Conservation (phyloP, 1,140 invertebrate species). For the Zaprionus tsacasi region DNA sequence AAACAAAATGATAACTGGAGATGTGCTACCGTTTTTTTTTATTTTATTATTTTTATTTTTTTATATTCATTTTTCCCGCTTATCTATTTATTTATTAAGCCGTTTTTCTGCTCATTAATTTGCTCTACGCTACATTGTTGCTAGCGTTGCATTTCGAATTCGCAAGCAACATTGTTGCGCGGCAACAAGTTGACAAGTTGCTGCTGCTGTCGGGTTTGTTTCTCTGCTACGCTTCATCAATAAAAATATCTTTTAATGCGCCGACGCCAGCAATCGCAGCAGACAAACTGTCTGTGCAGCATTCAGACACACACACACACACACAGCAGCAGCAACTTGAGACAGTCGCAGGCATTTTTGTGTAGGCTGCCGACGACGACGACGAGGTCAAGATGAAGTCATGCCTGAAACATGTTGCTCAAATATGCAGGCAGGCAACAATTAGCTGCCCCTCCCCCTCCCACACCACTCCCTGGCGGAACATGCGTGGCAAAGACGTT, state of each 20-base stretch:
- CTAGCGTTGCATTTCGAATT: neutral
- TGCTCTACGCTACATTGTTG: neutral
- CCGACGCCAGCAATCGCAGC: conserved; percentile 46
- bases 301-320: conserved; percentile 3
- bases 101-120: neutral
- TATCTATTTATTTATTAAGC: neutral
- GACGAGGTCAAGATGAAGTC: conserved; percentile 79
- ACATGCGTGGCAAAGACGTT: conserved; percentile 49
- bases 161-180: conserved; percentile 53
- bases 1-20: no score
- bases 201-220: conserved; percentile 18
- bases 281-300: conserved; percentile 68
- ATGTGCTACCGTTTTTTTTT: no score
- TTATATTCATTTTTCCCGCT: neutral
- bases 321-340: conserved; percentile 33
- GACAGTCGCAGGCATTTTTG: conserved; percentile 39
- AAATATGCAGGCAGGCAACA: conserved; percentile 40
- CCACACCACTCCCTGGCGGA: neutral
- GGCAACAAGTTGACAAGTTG: conserved; percentile 44
- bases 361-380: conserved; percentile 39
- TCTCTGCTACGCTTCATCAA: conserved; percentile 70
- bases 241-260: conserved; percentile 77
- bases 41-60: neutral
- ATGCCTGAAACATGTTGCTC: conserved; percentile 63
- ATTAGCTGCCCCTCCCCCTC: conserved; percentile 46